Evolutionary conservation across 2,113 vertebrate species (phyloP), one percentile per base, ranked within the genome.

Genomic region (Siniperca knerii): DNA sequence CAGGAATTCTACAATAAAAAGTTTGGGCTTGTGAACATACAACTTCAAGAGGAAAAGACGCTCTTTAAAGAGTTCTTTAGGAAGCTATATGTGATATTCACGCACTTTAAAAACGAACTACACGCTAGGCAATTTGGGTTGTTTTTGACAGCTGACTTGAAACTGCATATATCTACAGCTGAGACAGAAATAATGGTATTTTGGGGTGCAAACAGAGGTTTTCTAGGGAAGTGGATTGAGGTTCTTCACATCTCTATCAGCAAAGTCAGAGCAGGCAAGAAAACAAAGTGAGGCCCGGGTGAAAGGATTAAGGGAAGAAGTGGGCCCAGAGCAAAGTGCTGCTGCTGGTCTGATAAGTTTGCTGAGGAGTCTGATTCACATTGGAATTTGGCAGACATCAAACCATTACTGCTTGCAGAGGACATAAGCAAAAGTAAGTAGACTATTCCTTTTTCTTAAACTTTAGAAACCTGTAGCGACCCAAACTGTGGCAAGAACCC

Each of bases 291-390:
- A 78, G 79, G 85, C 79, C 80, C 60, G 61, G 60, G 81, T 81
- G 77, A 83, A 85, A 75, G 90, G 88, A 93, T 93, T 90, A 93
- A 79, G 83, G 52, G 33, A 73, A 82, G 82, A 82, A 72, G 80
- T 83, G 25, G 82, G 83, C 92, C 89, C 75, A 71, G 62, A 86
- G 91, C 91, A 77, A 77, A 91, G 88, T n/a, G 83, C 92, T 93
- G 92, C 88, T 79, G 62, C 81, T 46, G 73, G 62, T 85, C 77
- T 89, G 91, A 93, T 93, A 91, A 88, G 81, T 90, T 85, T 82
- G 75, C 84, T 85, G 86, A 91, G 81, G 77, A 85, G 83, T 73
- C 68, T 67, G 91, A 89, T 90, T 88, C 84, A 86, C 77, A 72
- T 76, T 86, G 52, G 77, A 85, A 68, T 80, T 84, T 85, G 72